Conservation (phyloP, 2,888 invertebrate species). For the Ochlodes sylvanus region DNA sequence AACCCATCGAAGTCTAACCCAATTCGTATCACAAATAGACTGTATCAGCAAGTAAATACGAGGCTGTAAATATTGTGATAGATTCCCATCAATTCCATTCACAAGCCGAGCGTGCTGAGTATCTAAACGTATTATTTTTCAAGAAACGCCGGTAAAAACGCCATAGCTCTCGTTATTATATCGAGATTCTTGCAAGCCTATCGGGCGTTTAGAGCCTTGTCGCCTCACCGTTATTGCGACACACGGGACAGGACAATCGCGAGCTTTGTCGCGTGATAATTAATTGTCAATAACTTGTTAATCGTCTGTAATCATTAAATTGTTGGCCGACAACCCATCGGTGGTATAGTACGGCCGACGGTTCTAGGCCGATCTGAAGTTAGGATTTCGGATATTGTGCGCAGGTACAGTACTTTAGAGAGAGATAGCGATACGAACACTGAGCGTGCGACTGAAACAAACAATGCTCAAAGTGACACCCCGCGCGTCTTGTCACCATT, state of each 20-base stretch:
- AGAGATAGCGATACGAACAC: no score
- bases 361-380: no score
- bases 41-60: constrained; percentile 11
- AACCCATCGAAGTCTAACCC: neutral
- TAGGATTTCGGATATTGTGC: no score
- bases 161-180: constrained; percentile 56
- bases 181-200: constrained; percentile 52
- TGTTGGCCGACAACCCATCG: no score
- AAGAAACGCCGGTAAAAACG: constrained; percentile 52
- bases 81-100: constrained; percentile 37
- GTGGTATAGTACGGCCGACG: no score
- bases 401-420: no score
- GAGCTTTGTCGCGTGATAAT: constrained; percentile 22
- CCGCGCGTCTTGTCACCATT: no score
- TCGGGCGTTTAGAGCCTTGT: constrained; percentile 54
- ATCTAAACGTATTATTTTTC: constrained; percentile 44
- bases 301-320: no score
- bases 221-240: constrained; percentile 53
- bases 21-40: neutral
- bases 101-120: constrained; percentile 36
- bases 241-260: constrained; percentile 41
- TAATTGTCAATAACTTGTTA: no score
- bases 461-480: no score
- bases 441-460: no score
- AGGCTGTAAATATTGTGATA: constrained; percentile 10